Percentiles rank a stretch among this genome's conserved stretches.
phyloP scores from a whole-genome alignment of 2,888 invertebrate genomes.

The Clostera curtula region DNA sequence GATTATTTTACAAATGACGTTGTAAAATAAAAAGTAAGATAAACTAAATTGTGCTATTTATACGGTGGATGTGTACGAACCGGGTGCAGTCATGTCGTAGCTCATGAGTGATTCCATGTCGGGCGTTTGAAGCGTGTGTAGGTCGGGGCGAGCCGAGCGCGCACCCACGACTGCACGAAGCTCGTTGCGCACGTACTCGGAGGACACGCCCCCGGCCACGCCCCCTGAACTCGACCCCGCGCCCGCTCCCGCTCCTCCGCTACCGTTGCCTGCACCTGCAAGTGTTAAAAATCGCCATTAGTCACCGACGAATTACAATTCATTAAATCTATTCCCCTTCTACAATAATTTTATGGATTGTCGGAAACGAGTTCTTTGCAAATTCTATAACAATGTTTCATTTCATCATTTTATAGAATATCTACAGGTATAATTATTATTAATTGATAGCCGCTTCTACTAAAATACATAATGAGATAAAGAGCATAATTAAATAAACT shows the following conservation, averaged over 20 bases:
- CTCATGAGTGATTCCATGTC: constrained; percentile 82
- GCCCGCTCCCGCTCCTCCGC: constrained; percentile 20
- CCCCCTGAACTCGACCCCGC: too few species aligned
- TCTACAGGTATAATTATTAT: too few species aligned
- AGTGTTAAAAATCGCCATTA: constrained; percentile 4
- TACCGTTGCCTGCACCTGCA: constrained; percentile 36
- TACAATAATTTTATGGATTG: too few species aligned
- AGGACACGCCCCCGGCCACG: constrained; percentile 77
- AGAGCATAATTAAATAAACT: background rate
- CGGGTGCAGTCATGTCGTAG: constrained; percentile 81
- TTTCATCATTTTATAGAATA: too few species aligned
- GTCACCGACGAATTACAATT: constrained; percentile 1
- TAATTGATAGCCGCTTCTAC: too few species aligned
- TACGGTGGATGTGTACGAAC: constrained; percentile 32
- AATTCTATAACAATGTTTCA: too few species aligned
- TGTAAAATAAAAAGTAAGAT: too few species aligned
- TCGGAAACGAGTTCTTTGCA: too few species aligned
- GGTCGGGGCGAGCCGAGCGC: constrained; percentile 76
- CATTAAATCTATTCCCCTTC: too few species aligned
- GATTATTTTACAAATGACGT: too few species aligned
- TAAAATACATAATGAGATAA: too few species aligned
- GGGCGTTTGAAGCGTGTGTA: constrained; percentile 70
- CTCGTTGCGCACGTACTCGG: constrained; percentile 94
- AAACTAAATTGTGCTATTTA: background rate
- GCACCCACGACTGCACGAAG: constrained; percentile 91